A percentile compares a stretch with the other conserved stretches of the same genome.
phyloP scores from a whole-genome alignment of 2,888 invertebrate species.

The Clusia tigrina region DNA sequence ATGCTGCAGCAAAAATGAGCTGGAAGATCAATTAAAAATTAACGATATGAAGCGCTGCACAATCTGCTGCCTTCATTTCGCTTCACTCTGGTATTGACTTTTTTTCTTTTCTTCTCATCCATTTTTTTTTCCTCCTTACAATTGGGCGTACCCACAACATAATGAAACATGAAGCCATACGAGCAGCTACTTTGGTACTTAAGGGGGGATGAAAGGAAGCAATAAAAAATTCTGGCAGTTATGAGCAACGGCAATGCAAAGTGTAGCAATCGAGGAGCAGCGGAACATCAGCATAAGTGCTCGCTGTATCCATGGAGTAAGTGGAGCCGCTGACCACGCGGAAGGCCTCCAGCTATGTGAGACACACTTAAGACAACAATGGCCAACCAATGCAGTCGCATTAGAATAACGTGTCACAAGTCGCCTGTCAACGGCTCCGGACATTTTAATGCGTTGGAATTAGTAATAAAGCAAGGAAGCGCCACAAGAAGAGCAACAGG shows the following conservation, averaged over 20 bases:
- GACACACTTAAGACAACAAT: no score
- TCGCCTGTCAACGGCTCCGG: no score
- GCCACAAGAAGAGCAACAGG: no score
- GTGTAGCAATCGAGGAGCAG: neutral
- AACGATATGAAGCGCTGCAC: constrained; percentile 57
- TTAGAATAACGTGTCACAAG: no score
- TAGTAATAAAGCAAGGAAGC: no score
- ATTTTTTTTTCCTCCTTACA: constrained; percentile 18
- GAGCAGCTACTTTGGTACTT: no score
- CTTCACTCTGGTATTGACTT: neutral
- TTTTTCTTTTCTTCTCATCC: neutral
- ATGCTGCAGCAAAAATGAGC: constrained; percentile 8
- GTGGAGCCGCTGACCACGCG: constrained; percentile 22
- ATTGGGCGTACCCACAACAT: constrained; percentile 61
- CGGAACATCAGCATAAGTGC: neutral
- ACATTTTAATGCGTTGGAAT: no score
- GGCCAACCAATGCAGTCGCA: no score
- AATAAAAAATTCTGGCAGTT: neutral
- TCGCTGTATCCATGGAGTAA: constrained; percentile 21
- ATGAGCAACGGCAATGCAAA: neutral
- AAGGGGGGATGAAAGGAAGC: neutral
- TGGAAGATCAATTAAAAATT: constrained; percentile 61
- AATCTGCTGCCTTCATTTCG: constrained; percentile 19
- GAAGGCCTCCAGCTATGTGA: constrained; percentile 26
- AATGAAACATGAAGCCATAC: constrained; percentile 53